Evolutionary conservation across 2,797 vertebrate genomes (phyloP), one percentile per base, ranked within the genome.

Genomic region (Phrynocephalus guinanensis): DNA sequence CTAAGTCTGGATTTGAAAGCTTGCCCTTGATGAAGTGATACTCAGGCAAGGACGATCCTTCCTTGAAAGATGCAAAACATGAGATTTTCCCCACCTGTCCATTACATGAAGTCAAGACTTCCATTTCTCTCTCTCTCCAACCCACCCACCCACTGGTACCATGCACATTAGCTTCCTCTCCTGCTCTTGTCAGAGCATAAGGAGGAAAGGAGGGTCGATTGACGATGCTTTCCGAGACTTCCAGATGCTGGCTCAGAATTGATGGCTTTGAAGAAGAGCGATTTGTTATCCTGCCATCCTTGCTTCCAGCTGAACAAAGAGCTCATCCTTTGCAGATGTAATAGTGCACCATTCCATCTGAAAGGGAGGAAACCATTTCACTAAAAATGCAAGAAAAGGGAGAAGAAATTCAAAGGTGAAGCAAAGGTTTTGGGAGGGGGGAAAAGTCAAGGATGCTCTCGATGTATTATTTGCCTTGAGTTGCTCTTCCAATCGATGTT

Each of bases 191-290:
- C 90, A 79, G 87, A 94, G 86, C 85, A 90, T 44, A 80, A 91
- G 91, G 60, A 48, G 78, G 30, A 85, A 68, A 56, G 71, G 87
- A 88, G 83, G 86, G 88, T 93, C 90, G 90, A 92, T 92, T 91
- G 91, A 95, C 81, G 92, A 89, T 93, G 92, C 92, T 92, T 96
- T 92, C 89, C 92, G 96, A 91, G 79, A 93, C 95, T 95, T 95
- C 90, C 93, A 95, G 95, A 95, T 94, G 89, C 90, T 95, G 93
- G 80, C 94, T 96, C 95, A 92, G 90, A 96, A 95, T 91, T 95
- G 93, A 95, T 95, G 89, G 85, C 60, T 93, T 94, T 93, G 91
- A 95, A 88, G 83, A 91, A 89, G 79, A 94, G 88, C 87, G 95
- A 92, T 96, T 96, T 97, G 88, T 97, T 95, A 93, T 71, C 83